Conservation (phyloP, 2,797 vertebrate genomes). For the Acanthis flammea region DNA sequence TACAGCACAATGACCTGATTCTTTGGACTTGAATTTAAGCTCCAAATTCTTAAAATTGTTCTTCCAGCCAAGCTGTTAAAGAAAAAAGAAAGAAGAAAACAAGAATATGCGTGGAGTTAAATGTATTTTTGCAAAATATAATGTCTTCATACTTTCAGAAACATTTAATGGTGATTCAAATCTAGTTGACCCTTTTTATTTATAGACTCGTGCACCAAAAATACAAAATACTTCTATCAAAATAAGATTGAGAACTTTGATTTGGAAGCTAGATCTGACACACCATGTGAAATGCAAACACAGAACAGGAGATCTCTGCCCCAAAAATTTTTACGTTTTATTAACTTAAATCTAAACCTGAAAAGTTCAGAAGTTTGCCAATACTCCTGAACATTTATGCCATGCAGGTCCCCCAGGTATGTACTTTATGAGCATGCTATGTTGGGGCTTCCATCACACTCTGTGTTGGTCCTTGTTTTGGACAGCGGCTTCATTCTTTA, state of each 20-base stretch:
- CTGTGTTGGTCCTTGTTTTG: neutral
- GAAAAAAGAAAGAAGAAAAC: neutral
- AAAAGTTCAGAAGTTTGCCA: neutral
- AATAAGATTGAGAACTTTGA: neutral
- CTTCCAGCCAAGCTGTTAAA: neutral
- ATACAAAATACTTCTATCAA: neutral
- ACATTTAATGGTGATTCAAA: neutral
- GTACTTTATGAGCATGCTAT: neutral
- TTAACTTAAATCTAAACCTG: neutral
- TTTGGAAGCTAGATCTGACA: neutral
- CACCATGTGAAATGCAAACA: neutral
- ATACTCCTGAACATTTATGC: neutral
- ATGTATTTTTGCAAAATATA: neutral
- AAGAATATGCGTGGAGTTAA: neutral
- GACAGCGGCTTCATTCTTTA: neutral
- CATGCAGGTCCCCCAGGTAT: accelerated
- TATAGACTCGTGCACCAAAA: neutral
- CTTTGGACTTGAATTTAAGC: neutral
- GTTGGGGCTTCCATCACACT: neutral
- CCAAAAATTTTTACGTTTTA: accelerated
- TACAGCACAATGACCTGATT: neutral
- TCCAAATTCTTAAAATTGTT: neutral
- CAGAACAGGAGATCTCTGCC: neutral
- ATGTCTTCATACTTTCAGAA: neutral
- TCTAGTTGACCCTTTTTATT: neutral